Evolutionary conservation across 1,140 invertebrate species (phyloP).

Genomic region (Drosophila takahashii): DNA sequence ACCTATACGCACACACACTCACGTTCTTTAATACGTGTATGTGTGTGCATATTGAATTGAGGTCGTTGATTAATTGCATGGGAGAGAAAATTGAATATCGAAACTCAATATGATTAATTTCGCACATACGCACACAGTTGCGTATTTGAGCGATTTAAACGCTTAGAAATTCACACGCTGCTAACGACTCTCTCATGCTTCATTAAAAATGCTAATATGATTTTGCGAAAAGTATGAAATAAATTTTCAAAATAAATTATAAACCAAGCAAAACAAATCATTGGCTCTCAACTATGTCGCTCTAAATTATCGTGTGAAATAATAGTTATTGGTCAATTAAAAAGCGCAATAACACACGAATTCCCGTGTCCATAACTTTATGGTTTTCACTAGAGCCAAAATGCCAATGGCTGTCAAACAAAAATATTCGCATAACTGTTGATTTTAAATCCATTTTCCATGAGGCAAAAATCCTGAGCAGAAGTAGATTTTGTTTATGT

Average conservation of each 20-base stretch:
- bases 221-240: constrained; percentile 1
- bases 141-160: constrained; percentile 6
- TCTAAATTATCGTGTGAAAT: constrained; percentile 7
- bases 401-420: constrained; percentile 19
- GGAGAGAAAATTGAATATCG: constrained; percentile 41
- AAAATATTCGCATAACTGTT: constrained; percentile 31
- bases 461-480: constrained; percentile 1
- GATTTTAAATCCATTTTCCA: constrained; percentile 37
- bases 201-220: constrained; percentile 13
- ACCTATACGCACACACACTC: constrained; percentile 11
- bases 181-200: constrained; percentile 3
- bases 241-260: constrained; percentile 20
- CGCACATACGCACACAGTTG: constrained; percentile 2
- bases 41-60: constrained; percentile 23
- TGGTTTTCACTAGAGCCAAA: constrained; percentile 7
- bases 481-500: constrained; percentile 10
- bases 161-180: constrained; percentile 21
- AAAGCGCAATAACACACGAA: constrained; percentile 28
- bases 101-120: constrained; percentile 53
- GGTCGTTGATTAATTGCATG: constrained; percentile 42
- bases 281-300: not conserved
- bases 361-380: constrained; percentile 32
- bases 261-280: constrained; percentile 12
- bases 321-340: constrained; percentile 46
- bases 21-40: constrained; percentile 6